A percentile compares a stretch with the other conserved stretches of the same genome.
Evolutionary conservation across 2,113 vertebrate species (phyloP).

Genomic region (Mesocricetus auratus): DNA sequence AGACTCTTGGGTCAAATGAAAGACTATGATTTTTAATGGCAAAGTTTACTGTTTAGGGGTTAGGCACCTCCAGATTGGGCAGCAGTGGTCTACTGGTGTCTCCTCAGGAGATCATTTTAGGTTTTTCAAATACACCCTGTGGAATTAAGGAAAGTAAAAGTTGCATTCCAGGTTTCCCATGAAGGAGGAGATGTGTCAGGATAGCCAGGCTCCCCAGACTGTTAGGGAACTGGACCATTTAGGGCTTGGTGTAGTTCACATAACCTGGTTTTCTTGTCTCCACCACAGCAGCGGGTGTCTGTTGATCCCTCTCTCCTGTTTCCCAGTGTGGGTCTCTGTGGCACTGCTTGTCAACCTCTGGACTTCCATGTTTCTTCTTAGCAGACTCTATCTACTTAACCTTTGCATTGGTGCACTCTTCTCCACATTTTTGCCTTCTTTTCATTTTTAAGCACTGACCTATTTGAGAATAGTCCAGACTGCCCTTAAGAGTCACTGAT

Average conservation of each 20-base stretch:
- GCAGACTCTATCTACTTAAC: neutral
- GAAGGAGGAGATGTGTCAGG: neutral
- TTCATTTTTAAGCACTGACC: neutral
- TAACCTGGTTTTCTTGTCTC: neutral
- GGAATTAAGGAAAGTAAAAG: neutral
- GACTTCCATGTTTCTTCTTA: neutral
- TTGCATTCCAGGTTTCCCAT: neutral
- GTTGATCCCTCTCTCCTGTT: accelerated
- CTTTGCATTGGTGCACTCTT: too few species aligned
- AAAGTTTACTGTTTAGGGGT: neutral
- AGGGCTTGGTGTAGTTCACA: neutral
- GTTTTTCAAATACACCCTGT: neutral
- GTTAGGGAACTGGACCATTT: neutral
- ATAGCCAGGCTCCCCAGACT: neutral
- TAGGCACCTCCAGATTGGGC: neutral
- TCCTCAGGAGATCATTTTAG: neutral
- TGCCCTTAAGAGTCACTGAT: neutral
- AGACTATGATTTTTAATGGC: neutral
- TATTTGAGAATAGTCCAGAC: neutral
- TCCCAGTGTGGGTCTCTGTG: neutral
- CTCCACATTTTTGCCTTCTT: neutral
- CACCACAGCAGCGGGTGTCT: neutral
- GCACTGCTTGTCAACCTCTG: accelerated
- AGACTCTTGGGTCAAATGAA: neutral
- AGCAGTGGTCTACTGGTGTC: neutral